A percentile compares a stretch with the other conserved stretches of the same genome.
Evolutionary conservation across 2,888 invertebrate species (phyloP).

Genomic region (Eudemis profundana): DNA sequence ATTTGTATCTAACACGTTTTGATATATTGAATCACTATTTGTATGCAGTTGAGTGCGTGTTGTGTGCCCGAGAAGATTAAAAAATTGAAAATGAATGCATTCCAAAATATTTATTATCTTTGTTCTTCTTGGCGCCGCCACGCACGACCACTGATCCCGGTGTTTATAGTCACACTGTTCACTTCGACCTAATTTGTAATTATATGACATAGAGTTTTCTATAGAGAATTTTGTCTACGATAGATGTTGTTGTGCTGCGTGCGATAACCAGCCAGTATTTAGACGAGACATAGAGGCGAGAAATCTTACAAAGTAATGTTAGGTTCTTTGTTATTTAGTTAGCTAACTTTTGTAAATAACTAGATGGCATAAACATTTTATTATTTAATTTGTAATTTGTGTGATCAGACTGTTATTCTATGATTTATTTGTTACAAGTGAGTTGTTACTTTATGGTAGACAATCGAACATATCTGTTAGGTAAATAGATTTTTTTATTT

Average conservation of each 20-base stretch:
- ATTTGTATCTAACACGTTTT: slow-evolving; percentile 35
- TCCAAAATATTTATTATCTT: slow-evolving; percentile 64
- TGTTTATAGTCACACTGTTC: slow-evolving; percentile 39
- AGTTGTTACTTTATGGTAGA: slow-evolving; percentile 81
- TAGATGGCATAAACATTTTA: slow-evolving; percentile 79
- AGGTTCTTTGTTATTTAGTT: slow-evolving; percentile 85
- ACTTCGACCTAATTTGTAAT: slow-evolving; percentile 56
- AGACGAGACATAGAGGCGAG: slow-evolving; percentile 68
- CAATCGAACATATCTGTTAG: slow-evolving; percentile 80
- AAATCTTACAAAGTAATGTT: slow-evolving; percentile 76
- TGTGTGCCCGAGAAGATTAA: slow-evolving; percentile 28
- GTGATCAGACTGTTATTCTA: slow-evolving; percentile 84
- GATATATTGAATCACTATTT: slow-evolving; percentile 37
- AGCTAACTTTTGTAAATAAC: slow-evolving; percentile 84
- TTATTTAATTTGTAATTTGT: slow-evolving; percentile 84
- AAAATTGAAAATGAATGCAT: slow-evolving; percentile 68
- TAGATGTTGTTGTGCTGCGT: slow-evolving; percentile 59
- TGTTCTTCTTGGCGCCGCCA: slow-evolving; percentile 47
- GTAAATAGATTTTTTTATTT: slow-evolving; percentile 62
- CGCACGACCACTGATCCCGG: slow-evolving; percentile 32
- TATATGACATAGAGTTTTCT: slow-evolving; percentile 65
- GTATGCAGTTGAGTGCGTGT: slow-evolving; percentile 39
- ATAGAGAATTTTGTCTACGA: slow-evolving; percentile 56
- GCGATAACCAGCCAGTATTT: slow-evolving; percentile 78
- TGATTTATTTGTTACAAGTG: slow-evolving; percentile 83